Conservation (phyloP, 2,113 vertebrate genomes). For the Clinocottus analis region DNA sequence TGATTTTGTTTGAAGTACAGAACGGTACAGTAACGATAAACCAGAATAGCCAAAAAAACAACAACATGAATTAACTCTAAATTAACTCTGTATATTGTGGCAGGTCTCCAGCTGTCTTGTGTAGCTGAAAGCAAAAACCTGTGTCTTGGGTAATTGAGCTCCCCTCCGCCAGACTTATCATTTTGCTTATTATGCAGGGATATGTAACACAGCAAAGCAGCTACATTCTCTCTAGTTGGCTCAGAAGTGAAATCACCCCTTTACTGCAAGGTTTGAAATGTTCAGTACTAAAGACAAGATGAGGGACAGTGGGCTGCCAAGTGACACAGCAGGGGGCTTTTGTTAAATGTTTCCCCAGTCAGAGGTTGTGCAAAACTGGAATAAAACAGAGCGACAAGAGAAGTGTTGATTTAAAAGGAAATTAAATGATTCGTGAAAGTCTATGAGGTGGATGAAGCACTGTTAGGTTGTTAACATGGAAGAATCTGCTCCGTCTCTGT, state of each 20-base stretch:
- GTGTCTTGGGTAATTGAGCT: conserved; percentile 74
- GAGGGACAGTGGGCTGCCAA: conserved; percentile 28
- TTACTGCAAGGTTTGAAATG: conserved; percentile 33
- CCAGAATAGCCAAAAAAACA: conserved; percentile 10
- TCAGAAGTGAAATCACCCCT: conserved; percentile 30
- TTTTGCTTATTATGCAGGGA: conserved; percentile 63
- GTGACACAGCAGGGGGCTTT: conserved; percentile 53
- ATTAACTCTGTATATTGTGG: conserved; percentile 44
- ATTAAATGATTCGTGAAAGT: conserved; percentile 56
- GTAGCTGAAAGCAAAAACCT: conserved; percentile 70
- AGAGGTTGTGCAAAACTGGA: conserved; percentile 29
- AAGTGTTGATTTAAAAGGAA: conserved; percentile 52
- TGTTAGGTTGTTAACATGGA: conserved; percentile 60
- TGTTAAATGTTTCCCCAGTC: conserved; percentile 42
- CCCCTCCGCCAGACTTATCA: conserved; percentile 58
- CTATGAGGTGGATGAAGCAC: conserved; percentile 51
- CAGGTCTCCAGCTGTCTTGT: conserved; percentile 63
- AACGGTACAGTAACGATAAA: conserved; percentile 30
- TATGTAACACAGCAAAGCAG: conserved; percentile 52
- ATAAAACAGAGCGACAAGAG: conserved; percentile 24
- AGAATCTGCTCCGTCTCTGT: conserved; percentile 45
- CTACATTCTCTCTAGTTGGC: conserved; percentile 31
- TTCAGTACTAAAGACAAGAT: conserved; percentile 41
- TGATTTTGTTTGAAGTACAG: too few relatives aligned
- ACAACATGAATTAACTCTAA: conserved; percentile 57